Conservation (phyloP, 2,113 vertebrate genomes). For the Ornithorhynchus anatinus region DNA sequence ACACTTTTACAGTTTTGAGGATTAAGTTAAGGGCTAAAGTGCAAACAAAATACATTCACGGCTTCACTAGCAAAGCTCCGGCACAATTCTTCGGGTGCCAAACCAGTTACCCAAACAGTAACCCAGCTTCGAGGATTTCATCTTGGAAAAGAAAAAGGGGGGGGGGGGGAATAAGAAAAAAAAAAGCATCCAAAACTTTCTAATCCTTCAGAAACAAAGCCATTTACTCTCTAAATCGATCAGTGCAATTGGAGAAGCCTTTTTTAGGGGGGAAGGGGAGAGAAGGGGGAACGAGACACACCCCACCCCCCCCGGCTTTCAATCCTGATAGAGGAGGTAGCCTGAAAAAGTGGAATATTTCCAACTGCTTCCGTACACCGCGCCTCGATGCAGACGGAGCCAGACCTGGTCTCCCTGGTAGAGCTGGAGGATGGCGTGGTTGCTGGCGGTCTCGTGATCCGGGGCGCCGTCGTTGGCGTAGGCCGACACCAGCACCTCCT, state of each 20-base stretch:
- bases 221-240: constrained; percentile 55
- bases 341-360: constrained; percentile 98
- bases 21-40: no score
- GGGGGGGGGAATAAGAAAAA: no score
- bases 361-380: constrained; percentile 98
- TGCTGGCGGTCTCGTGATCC: constrained; percentile 96
- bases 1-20: constrained; percentile 70
- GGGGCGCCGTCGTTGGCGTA: constrained; percentile 97
- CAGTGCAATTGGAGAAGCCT: constrained; percentile 63
- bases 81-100: constrained; percentile 82
- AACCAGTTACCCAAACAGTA: constrained; percentile 75
- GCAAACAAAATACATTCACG: constrained; percentile 81
- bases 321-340: constrained; percentile 96
- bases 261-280: no score
- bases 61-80: constrained; percentile 77
- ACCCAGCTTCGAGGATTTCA: constrained; percentile 68
- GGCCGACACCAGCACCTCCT: constrained; percentile 93
- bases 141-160: constrained; percentile 53
- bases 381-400: constrained; percentile 92
- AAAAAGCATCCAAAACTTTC: constrained; percentile 54
- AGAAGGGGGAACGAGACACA: no score
- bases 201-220: constrained; percentile 59
- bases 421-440: constrained; percentile 91
- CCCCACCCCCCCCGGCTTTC: constrained; percentile 57
- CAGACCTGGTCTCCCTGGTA: constrained; percentile 96